Conservation (phyloP, 2,113 vertebrate species). For the Lethenteron camtschaticum region DNA sequence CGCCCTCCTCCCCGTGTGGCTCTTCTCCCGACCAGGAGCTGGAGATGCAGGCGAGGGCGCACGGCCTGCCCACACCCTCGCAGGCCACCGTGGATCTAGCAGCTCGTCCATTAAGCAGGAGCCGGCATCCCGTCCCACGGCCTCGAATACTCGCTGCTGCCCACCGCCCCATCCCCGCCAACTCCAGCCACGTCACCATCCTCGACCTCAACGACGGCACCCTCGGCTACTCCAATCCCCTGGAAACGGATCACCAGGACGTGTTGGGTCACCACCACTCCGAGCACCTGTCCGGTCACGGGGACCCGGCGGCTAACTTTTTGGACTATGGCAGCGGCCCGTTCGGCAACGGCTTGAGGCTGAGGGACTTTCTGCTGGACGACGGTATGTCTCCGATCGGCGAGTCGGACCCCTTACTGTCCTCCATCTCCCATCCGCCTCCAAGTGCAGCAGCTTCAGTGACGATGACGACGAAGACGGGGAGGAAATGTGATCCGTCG, state of each 20-base stretch:
- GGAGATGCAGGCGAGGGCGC: constrained; percentile 51
- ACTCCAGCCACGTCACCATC: background rate
- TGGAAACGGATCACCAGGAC: background rate
- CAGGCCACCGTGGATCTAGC: constrained; percentile 13
- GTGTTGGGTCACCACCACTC: too few relatives aligned
- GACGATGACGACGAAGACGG: too few relatives aligned
- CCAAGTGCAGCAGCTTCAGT: constrained; percentile 24
- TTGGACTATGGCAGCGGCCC: too few relatives aligned
- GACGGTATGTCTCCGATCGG: constrained; percentile 34
- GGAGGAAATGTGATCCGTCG: background rate
- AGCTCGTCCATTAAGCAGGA: constrained; percentile 20
- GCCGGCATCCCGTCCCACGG: background rate
- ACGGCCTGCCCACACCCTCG: constrained; percentile 25
- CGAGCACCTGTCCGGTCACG: too few relatives aligned
- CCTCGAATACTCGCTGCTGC: background rate
- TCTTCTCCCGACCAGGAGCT: constrained; percentile 28
- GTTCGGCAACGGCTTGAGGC: constrained; percentile 24
- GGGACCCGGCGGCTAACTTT: too few relatives aligned
- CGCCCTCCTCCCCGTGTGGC: too few relatives aligned
- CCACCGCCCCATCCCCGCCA: background rate
- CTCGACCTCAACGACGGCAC: constrained; percentile 1
- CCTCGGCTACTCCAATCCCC: background rate
- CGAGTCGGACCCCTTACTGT: constrained; percentile 30
- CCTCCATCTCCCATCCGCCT: constrained; percentile 39
- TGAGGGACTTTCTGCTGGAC: constrained; percentile 57